A percentile compares a stretch with the other conserved stretches of the same genome.
Evolutionary conservation across 2,888 invertebrate species (phyloP).

Genomic region (Pterostichus niger): DNA sequence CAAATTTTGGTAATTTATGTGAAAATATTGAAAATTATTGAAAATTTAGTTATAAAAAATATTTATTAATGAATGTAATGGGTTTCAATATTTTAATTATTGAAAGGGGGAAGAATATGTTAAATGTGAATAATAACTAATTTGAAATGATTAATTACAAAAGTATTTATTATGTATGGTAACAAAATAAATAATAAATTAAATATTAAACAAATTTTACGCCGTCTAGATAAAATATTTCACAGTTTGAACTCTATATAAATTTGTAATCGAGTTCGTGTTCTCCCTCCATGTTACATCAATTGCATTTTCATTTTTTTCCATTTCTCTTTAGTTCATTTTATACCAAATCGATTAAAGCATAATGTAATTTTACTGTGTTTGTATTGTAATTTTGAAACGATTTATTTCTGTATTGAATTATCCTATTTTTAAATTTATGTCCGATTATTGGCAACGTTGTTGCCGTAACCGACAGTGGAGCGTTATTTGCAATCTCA

Average conservation of each 20-base stretch:
- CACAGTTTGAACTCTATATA: background rate
- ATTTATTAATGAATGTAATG: too few relatives aligned
- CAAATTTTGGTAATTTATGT: background rate
- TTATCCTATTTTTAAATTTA: constrained; percentile 39
- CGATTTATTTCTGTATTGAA: constrained; percentile 25
- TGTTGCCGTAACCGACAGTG: background rate
- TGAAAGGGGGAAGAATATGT: background rate
- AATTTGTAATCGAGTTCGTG: background rate
- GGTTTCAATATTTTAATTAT: background rate
- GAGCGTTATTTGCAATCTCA: constrained; percentile 1
- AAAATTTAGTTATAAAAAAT: too few relatives aligned
- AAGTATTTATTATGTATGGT: background rate
- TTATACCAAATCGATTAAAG: constrained; percentile 14
- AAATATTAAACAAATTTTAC: constrained; percentile 5
- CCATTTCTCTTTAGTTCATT: constrained; percentile 7
- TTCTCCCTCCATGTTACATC: background rate
- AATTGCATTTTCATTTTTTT: constrained; percentile 16
- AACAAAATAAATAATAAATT: background rate
- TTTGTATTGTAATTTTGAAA: constrained; percentile 35
- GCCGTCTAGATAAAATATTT: background rate
- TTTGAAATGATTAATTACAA: constrained; percentile 2
- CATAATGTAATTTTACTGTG: constrained; percentile 21
- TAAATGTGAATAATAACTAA: background rate
- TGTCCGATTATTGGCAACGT: constrained; percentile 14
- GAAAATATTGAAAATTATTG: too few relatives aligned